phyloP scores from a whole-genome alignment of 2,888 invertebrate genomes.

The Spisula solida region DNA sequence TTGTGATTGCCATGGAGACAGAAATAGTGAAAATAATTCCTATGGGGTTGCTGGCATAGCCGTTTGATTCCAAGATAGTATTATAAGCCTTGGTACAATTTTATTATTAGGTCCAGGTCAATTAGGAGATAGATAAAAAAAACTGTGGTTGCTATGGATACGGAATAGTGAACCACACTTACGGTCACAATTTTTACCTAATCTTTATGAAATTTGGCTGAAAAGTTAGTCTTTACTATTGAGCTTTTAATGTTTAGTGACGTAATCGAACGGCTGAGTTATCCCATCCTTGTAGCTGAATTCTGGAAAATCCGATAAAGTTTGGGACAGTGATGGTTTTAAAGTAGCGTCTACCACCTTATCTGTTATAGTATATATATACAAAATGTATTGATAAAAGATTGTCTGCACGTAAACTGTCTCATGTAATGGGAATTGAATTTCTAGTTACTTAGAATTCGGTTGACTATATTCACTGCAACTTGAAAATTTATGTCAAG shows the following conservation, averaged over 20 bases:
- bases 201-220: no score
- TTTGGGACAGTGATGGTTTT: neutral
- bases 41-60: no score
- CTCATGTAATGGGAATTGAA: conserved; percentile 4
- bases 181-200: no score
- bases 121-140: no score
- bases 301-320: conserved; percentile 11
- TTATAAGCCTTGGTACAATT: no score
- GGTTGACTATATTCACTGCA: neutral
- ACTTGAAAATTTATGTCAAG: neutral
- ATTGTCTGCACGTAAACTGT: neutral
- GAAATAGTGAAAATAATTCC: no score
- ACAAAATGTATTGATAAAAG: conserved; percentile 24
- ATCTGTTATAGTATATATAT: neutral
- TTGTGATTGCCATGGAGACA: no score
- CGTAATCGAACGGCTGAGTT: neutral
- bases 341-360: conserved; percentile 6
- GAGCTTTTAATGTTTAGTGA: neutral
- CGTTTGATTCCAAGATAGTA: no score
- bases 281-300: neutral
- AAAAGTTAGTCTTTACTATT: neutral
- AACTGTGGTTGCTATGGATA: no score
- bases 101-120: no score
- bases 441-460: neutral
- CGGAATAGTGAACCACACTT: no score